phyloP scores from a whole-genome alignment of 1,140 invertebrate species.

The Micrasema longulum region DNA sequence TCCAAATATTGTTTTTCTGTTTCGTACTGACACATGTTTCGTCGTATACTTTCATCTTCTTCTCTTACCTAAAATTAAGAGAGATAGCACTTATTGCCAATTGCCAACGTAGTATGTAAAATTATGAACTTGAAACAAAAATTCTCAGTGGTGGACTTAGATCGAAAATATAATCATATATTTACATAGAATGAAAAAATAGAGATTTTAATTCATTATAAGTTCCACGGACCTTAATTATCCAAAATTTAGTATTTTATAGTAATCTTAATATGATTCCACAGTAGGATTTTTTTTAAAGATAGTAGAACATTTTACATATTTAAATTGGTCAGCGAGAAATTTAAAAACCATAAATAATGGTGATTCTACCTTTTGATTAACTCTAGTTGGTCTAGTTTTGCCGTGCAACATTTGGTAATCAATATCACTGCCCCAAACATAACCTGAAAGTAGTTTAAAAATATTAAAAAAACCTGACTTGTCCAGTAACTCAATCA shows the following conservation, averaged over 20 bases:
- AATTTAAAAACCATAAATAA: neutral
- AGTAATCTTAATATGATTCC: neutral
- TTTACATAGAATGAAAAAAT: neutral
- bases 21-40: slow-evolving; percentile 91
- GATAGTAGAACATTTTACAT: neutral
- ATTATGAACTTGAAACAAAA: too few relatives aligned
- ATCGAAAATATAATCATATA: too few relatives aligned
- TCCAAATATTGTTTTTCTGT: slow-evolving; percentile 83
- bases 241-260: neutral
- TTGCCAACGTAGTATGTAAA: too few relatives aligned
- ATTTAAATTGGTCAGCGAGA: neutral
- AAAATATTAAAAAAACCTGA: too few relatives aligned
- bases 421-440: slow-evolving; percentile 94
- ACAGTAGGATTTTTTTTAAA: neutral
- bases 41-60: slow-evolving; percentile 85
- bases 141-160: too few relatives aligned
- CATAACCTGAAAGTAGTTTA: too few relatives aligned
- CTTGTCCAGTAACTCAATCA: too few relatives aligned
- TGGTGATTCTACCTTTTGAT: slow-evolving; percentile 74
- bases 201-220: neutral
- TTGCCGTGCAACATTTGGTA: slow-evolving; percentile 91
- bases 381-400: slow-evolving; percentile 82
- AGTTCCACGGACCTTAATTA: too few relatives aligned
- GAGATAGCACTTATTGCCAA: neutral
- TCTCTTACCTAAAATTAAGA: slow-evolving; percentile 68